A percentile compares a stretch with the other conserved stretches of the same genome.
Conservation (phyloP, 2,797 vertebrate species). For the Lagocephalus sceleratus region DNA sequence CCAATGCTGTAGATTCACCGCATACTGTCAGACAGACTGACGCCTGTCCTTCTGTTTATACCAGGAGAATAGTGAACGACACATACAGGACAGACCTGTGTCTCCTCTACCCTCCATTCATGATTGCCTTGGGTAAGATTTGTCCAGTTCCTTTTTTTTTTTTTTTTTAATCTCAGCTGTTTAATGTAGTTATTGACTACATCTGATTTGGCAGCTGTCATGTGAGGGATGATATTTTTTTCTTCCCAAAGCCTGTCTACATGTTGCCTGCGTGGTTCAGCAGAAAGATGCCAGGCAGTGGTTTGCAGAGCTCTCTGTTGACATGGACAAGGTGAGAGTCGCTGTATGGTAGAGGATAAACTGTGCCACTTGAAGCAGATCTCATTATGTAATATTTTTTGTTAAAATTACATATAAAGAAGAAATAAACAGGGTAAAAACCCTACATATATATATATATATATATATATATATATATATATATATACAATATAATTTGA, state of each 20-base stretch:
- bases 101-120: slow-evolving; percentile 98
- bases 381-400: no score
- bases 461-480: no score
- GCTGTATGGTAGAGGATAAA: no score
- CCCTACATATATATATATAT: no score
- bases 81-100: slow-evolving; percentile 98
- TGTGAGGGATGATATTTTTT: slow-evolving; percentile 13
- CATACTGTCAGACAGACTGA: neutral
- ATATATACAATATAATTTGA: no score
- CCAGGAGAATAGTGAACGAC: slow-evolving; percentile 98
- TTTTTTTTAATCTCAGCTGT: neutral
- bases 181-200: slow-evolving; percentile 27
- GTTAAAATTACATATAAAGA: no score
- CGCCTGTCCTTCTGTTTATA: slow-evolving; percentile 23
- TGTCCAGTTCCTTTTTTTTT: neutral
- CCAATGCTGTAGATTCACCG: neutral
- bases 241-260: slow-evolving; percentile 85
- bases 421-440: no score
- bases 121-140: slow-evolving; percentile 95
- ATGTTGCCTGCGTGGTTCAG: slow-evolving; percentile 97
- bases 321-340: slow-evolving; percentile 94
- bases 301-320: slow-evolving; percentile 98
- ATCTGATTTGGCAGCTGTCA: slow-evolving; percentile 15
- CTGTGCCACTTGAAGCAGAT: no score
- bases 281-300: slow-evolving; percentile 98